Conservation (phyloP, 92 coral and sea anemone species). For the Porites cylindrica region DNA sequence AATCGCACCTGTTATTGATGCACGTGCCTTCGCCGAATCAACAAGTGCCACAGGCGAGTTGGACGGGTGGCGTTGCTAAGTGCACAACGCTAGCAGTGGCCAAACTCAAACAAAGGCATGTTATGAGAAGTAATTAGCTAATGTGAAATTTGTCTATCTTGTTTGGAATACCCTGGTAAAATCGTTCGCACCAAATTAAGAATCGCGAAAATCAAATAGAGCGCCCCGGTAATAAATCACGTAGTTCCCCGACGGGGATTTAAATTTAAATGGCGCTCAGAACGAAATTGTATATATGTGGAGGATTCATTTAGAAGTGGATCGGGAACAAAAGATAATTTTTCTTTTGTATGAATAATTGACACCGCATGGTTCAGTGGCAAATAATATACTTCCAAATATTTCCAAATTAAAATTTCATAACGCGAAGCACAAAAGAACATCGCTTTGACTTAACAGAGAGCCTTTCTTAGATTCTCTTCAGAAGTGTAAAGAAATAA, state of each 20-base stretch:
- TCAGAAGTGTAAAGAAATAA: slow-evolving; percentile 21
- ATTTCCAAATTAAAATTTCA: slow-evolving; percentile 54
- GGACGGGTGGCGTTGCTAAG: slow-evolving; percentile 66
- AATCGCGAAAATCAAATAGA: slow-evolving; percentile 29
- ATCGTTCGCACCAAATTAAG: slow-evolving; percentile 39
- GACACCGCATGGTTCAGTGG: slow-evolving; percentile 85
- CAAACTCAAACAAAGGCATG: slow-evolving; percentile 61
- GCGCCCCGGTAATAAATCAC: neutral
- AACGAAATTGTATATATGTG: neutral
- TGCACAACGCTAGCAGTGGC: slow-evolving; percentile 53
- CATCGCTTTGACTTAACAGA: slow-evolving; percentile 33
- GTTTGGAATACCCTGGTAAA: slow-evolving; percentile 25
- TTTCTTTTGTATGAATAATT: slow-evolving; percentile 85
- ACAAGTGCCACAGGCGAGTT: slow-evolving; percentile 70
- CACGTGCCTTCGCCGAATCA: slow-evolving; percentile 78
- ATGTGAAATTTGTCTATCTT: slow-evolving; percentile 44
- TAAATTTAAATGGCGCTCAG: neutral
- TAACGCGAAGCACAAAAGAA: slow-evolving; percentile 47
- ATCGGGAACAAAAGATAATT: slow-evolving; percentile 39
- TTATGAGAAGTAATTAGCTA: slow-evolving; percentile 50
- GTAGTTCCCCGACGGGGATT: neutral
- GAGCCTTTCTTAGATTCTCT: slow-evolving; percentile 11
- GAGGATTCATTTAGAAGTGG: neutral
- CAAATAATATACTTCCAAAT: slow-evolving; percentile 75
- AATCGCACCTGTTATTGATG: slow-evolving; percentile 66